Conservation (phyloP, 2,113 vertebrate species). For the Mus musculus region GRCm39 chr6:80594001-80594500, state of each 20-base stretch:
- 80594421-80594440: background rate
- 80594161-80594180: background rate
- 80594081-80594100: too few relatives aligned
- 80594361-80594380: background rate
- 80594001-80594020: too few relatives aligned
- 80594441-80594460: slow-evolving; percentile 27
- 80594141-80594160: background rate
- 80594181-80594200: background rate
- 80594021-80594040: too few relatives aligned
- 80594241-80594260: slow-evolving; percentile 24
- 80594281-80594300: background rate
- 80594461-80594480: background rate
- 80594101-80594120: too few relatives aligned
- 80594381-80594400: background rate
- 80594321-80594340: background rate
- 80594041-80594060: too few relatives aligned
- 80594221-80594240: background rate
- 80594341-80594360: background rate
- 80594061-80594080: too few relatives aligned
- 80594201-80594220: background rate
- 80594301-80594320: background rate
- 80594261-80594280: background rate
- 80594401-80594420: background rate
- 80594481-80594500: slow-evolving; percentile 36
- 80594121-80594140: background rate